Evolutionary conservation across 1,140 invertebrate species (phyloP).

Genomic region (Holotrichia oblita): DNA sequence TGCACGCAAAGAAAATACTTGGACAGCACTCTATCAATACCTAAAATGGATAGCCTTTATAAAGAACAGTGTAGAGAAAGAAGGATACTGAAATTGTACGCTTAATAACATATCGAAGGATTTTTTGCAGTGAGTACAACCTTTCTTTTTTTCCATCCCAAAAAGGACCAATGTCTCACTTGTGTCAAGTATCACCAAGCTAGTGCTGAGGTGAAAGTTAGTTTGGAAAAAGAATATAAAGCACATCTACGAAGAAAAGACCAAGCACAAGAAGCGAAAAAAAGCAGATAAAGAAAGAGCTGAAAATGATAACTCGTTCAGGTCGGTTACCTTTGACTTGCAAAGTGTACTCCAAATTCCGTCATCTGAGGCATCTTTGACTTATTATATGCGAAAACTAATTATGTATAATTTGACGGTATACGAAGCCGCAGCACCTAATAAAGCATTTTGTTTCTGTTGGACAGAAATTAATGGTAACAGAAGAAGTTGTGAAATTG

Average conservation of each 20-base stretch:
- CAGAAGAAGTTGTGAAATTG: constrained; percentile 49
- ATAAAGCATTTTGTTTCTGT: constrained; percentile 45
- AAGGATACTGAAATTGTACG: background rate
- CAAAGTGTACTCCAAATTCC: constrained; percentile 45
- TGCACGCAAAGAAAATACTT: no score
- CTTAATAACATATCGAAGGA: background rate
- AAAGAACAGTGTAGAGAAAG: no score
- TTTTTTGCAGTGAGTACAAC: background rate
- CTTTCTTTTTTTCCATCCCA: background rate
- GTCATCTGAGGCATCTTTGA: constrained; percentile 40
- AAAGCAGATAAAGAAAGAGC: constrained; percentile 10
- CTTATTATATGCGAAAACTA: constrained; percentile 49
- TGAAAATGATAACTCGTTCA: constrained; percentile 33
- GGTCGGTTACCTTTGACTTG: constrained; percentile 43
- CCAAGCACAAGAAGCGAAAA: background rate
- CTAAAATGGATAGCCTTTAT: no score
- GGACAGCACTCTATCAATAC: no score
- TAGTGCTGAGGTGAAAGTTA: background rate
- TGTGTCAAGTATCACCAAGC: background rate
- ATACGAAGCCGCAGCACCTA: constrained; percentile 45
- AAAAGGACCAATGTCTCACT: background rate
- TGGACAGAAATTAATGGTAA: constrained; percentile 49
- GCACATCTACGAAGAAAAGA: background rate
- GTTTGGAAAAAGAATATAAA: background rate
- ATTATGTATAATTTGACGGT: constrained; percentile 49